These are phyloP conservation scores for Drosophila algonquin DNA, from an alignment of 2,888 invertebrate species.

Conservation along the genomic window DNA sequence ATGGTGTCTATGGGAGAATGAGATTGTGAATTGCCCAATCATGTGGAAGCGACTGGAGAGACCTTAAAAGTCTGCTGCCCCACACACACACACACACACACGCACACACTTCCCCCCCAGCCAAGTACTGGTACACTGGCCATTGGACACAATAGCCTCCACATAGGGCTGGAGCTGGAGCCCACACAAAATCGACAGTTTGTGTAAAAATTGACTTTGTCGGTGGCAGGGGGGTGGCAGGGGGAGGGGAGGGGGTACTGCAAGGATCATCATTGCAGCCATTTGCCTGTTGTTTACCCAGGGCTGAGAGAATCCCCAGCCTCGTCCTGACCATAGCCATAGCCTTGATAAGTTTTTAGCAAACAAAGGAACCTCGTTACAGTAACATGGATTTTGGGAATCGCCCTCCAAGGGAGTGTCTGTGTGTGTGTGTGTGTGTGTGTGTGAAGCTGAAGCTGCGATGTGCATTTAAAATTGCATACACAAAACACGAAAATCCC, in stretches of 20 bases:
- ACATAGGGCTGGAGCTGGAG: background rate
- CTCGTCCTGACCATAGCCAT: slow-evolving; percentile 55
- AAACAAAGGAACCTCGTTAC: slow-evolving; percentile 68
- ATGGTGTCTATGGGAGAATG: slow-evolving; percentile 43
- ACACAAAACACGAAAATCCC: slow-evolving; percentile 46
- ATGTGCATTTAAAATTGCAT: slow-evolving; percentile 54
- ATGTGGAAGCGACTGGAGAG: slow-evolving; percentile 68
- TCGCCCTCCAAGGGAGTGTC: slow-evolving; percentile 1
- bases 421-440: background rate
- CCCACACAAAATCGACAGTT: slow-evolving; percentile 63
- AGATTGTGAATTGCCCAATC: slow-evolving; percentile 67
- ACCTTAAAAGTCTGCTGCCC: slow-evolving; percentile 32
- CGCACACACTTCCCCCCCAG: slow-evolving; percentile 16
- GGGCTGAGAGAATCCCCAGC: slow-evolving; percentile 26
- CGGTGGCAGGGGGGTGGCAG: background rate
- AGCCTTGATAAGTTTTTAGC: slow-evolving; percentile 75
- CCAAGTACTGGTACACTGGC: slow-evolving; percentile 14
- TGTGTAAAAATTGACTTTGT: slow-evolving; percentile 53
- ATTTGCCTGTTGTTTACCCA: slow-evolving; percentile 53
- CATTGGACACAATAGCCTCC: slow-evolving; percentile 21
- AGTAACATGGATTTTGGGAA: slow-evolving; percentile 57
- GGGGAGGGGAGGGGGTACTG: slow-evolving; percentile 30
- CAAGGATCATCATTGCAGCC: slow-evolving; percentile 64
- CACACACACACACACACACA: slow-evolving; percentile 22
- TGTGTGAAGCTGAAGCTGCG: slow-evolving; percentile 19